Evolutionary conservation across 2,797 vertebrate species (phyloP), one percentile per base, ranked within the genome.

Genomic region (Sebastes baramenuke): DNA sequence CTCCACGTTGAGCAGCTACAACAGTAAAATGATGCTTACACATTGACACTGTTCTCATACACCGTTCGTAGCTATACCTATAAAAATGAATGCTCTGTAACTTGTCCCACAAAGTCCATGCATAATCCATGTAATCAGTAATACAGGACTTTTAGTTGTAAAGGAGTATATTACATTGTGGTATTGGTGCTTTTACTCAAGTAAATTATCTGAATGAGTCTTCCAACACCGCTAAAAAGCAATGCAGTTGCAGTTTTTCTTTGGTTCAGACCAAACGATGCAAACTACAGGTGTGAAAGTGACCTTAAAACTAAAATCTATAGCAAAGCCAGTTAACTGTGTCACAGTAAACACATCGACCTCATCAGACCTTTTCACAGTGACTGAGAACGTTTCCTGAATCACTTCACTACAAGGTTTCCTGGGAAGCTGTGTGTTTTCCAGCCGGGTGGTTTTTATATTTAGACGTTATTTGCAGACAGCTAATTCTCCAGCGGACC

Each of bases 401-500:
- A 67, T 16, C 3, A 30, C 73, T n/a, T 20, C 56, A 52, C 38
- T n/a, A 4, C 58, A 6, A 25, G 58, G 46, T 62, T 77, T 79
- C 68, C 64, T 20, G 3, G 32, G 67, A 14, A 27, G 54, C 29
- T 5, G 27, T 6, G 61, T 34, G 54, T 58, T 61, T 73, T 71
- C 59, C 64, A 42, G 58, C 22, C 38, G 42, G 62, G n/a, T 73
- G 64, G 24, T 55, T 85, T 85, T 82, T 72, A 75, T 80, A 86
- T 87, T 86, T 79, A 87, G 72, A 79, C 14, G 10, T 85, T 79
- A 67, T 77, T 84, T 64, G 60, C 69, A 82, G 82, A 82, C 79
- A 68, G 65, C 61, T 84, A 72, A 87, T 77, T 86, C 85, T 77
- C 83, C 61, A 9, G 67, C 13, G 80, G 61, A 74, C 64, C 62